These are phyloP conservation scores for Phodopus roborovskii DNA, from an alignment of 2,113 vertebrate species.

Conservation along the genomic window DNA sequence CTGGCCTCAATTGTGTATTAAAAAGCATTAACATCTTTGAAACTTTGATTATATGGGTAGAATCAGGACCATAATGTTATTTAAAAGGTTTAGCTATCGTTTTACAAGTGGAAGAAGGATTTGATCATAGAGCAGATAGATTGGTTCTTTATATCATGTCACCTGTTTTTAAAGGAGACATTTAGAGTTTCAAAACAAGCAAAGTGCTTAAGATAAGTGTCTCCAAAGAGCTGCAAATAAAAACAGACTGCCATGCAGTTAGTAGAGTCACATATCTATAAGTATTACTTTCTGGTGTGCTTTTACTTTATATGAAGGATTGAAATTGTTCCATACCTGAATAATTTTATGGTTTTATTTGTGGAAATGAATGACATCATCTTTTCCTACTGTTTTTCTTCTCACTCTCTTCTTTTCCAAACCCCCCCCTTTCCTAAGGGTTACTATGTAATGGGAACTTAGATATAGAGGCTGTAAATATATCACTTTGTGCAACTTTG, in stretches of 20 bases:
- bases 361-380: neutral
- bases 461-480: neutral
- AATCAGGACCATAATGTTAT: neutral
- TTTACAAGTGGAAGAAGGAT: neutral
- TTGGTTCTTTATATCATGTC: neutral
- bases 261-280: neutral
- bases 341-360: neutral
- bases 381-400: neutral
- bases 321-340: neutral
- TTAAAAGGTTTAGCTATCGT: slow-evolving; percentile 2
- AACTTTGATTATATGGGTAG: neutral
- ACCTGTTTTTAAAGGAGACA: neutral
- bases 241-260: neutral
- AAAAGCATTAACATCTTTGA: slow-evolving; percentile 16
- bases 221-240: neutral
- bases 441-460: neutral
- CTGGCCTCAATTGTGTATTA: neutral
- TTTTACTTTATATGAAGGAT: neutral
- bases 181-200: neutral
- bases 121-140: neutral
- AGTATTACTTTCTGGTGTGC: neutral
- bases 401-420: neutral
- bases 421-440: neutral
- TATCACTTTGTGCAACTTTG: neutral
- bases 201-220: neutral